A percentile compares a stretch with the other conserved stretches of the same genome.
phyloP scores from a whole-genome alignment of 2,797 vertebrate species.

The Gallirallus australis region DNA sequence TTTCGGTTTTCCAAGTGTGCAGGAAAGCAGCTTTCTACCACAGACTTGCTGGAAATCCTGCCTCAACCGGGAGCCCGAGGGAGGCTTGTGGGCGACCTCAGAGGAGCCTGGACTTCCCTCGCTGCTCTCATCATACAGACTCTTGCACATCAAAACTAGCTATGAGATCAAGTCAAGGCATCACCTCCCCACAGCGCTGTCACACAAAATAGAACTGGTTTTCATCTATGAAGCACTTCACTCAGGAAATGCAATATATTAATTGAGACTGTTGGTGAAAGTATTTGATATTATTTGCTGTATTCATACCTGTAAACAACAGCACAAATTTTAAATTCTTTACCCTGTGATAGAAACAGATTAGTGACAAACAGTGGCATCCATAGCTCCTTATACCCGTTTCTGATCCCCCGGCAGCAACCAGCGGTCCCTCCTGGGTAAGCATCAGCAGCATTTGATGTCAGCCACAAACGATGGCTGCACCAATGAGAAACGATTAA shows the following conservation, averaged over 20 bases:
- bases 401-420: background rate
- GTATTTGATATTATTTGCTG: background rate
- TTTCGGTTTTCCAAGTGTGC: background rate
- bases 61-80: rapidly evolving
- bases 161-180: background rate
- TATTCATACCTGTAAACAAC: background rate
- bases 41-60: background rate
- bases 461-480: background rate
- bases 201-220: background rate
- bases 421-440: background rate
- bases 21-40: background rate
- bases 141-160: background rate
- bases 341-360: background rate
- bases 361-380: background rate
- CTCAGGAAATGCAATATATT: background rate
- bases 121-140: background rate
- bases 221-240: background rate
- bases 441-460: background rate
- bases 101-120: background rate
- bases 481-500: background rate
- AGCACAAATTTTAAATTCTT: background rate
- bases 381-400: background rate
- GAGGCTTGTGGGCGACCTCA: background rate
- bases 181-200: background rate
- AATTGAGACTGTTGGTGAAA: background rate